Percentiles rank a stretch among this genome's conserved stretches.
Conservation (phyloP, 2,888 invertebrate species). For the Opisthograptis luteolata region DNA sequence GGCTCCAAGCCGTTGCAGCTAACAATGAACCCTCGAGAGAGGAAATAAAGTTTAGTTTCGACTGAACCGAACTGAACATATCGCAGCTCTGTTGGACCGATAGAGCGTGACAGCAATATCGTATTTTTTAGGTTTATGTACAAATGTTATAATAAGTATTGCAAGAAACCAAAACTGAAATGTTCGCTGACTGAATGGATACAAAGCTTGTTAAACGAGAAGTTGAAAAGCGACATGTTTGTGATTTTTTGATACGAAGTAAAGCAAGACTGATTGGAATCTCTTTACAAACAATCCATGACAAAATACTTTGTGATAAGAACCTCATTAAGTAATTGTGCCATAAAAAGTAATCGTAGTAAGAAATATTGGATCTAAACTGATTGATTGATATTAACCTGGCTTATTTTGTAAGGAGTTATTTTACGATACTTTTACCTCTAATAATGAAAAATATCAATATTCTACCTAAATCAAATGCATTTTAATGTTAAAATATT, state of each 20-base stretch:
- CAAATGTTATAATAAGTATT: slow-evolving; percentile 61
- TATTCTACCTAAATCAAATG: slow-evolving; percentile 25
- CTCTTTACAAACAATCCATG: slow-evolving; percentile 59
- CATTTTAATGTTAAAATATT: slow-evolving; percentile 27
- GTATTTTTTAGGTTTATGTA: slow-evolving; percentile 41
- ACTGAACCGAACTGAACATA: slow-evolving; percentile 50
- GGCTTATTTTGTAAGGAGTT: slow-evolving; percentile 31
- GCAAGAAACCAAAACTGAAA: slow-evolving; percentile 40
- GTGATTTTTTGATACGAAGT: slow-evolving; percentile 39
- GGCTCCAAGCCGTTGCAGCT: slow-evolving; percentile 85
- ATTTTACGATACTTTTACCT: slow-evolving; percentile 23
- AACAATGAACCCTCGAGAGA: slow-evolving; percentile 83
- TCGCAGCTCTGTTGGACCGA: slow-evolving; percentile 12
- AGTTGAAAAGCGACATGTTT: slow-evolving; percentile 17
- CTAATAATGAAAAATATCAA: slow-evolving; percentile 12
- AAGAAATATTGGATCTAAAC: slow-evolving; percentile 39
- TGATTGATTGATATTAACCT: slow-evolving; percentile 45
- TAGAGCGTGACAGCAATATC: slow-evolving; percentile 3
- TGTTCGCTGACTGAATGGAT: slow-evolving; percentile 25
- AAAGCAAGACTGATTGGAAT: slow-evolving; percentile 67
- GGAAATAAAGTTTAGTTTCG: slow-evolving; percentile 78
- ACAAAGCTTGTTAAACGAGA: slow-evolving; percentile 9
- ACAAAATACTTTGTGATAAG: slow-evolving; percentile 58
- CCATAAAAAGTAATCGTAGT: slow-evolving; percentile 48
- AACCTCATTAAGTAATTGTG: slow-evolving; percentile 51